Evolutionary conservation across 2,797 vertebrate species (phyloP).

Genomic region (Pipistrellus pygmaeus): DNA sequence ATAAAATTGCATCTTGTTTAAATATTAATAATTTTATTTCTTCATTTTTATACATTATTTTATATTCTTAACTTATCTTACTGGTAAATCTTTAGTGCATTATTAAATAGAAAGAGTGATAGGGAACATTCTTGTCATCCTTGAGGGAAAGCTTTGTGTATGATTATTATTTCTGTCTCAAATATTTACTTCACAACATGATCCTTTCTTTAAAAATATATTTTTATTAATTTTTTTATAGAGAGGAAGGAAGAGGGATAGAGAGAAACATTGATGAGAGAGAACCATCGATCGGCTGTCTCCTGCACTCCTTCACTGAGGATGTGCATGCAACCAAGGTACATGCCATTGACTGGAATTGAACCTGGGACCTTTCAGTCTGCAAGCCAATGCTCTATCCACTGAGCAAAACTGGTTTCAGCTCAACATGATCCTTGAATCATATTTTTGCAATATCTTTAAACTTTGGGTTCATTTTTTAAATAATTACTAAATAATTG

Average conservation of each 20-base stretch:
- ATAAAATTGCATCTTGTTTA: background rate
- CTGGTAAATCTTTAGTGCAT: background rate
- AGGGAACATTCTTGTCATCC: background rate
- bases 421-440: background rate
- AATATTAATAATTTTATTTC: background rate
- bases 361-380: no score
- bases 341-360: no score
- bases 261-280: no score
- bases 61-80: background rate
- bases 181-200: background rate
- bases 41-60: background rate
- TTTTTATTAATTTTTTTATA: no score
- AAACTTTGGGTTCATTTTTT: background rate
- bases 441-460: background rate
- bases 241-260: no score
- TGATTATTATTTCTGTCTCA: background rate
- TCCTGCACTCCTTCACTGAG: no score
- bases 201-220: background rate
- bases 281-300: no score
- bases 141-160: background rate
- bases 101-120: background rate
- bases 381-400: no score
- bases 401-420: no score
- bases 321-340: no score
- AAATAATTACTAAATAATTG: background rate